Evolutionary conservation across 2,888 invertebrate genomes (phyloP).

Genomic region (Dryomyza anilis): DNA sequence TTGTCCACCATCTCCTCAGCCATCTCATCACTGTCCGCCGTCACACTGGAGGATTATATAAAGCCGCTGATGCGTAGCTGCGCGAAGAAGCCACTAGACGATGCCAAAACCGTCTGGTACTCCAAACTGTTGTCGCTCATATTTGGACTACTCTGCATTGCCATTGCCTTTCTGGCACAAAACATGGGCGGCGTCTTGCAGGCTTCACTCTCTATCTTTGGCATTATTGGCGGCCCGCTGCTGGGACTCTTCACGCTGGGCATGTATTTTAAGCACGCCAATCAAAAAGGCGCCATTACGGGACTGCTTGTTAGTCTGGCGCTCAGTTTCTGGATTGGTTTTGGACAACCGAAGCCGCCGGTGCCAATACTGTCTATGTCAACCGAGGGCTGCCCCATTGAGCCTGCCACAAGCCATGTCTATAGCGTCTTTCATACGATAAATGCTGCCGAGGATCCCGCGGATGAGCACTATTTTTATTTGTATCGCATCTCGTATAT

Average conservation of each 20-base stretch:
- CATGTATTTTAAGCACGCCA: constrained; percentile 77
- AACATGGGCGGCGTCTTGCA: constrained; percentile 86
- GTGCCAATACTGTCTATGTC: constrained; percentile 65
- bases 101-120: constrained; percentile 62
- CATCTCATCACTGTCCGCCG: constrained; percentile 88
- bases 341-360: constrained; percentile 77
- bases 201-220: constrained; percentile 83
- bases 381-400: constrained; percentile 65
- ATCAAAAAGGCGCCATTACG: constrained; percentile 73
- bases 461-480: constrained; percentile 47
- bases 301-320: constrained; percentile 71
- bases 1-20: constrained; percentile 91
- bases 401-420: neutral
- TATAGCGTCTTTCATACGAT: constrained; percentile 13
- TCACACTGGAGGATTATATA: constrained; percentile 86
- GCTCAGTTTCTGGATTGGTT: constrained; percentile 81
- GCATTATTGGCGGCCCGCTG: constrained; percentile 86
- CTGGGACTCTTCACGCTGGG: constrained; percentile 84
- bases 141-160: constrained; percentile 79
- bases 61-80: constrained; percentile 62
- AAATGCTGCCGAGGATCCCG: neutral
- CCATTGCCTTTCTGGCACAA: constrained; percentile 81
- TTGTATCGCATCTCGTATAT: constrained; percentile 69
- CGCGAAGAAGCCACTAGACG: constrained; percentile 56
- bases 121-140: constrained; percentile 73